Evolutionary conservation across 1,140 invertebrate genomes (phyloP), one percentile per base, ranked within the genome.

Genomic region (Procambarus clarkii): DNA sequence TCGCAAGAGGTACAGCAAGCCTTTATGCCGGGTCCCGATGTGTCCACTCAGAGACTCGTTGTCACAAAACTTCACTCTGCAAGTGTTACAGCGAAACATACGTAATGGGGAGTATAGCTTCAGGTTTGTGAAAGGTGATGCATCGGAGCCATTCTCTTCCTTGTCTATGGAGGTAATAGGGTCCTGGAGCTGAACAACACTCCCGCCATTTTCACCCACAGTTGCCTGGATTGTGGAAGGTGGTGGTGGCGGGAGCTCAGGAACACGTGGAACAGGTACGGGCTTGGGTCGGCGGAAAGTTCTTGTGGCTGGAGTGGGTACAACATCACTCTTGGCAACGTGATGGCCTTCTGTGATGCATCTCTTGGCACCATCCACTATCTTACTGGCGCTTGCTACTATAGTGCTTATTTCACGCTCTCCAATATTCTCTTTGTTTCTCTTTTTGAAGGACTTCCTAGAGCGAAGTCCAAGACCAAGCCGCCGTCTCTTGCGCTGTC

Each of bases 1-100:
- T n/a, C 92, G 82, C n/a, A 93, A 34, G 45, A 93, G 64, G 58
- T 85, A 84, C 21, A 93, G 64, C 46, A 93, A 82, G 2, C 92
- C 92, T n/a, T 80, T 82, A 58, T 93, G 92, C 34, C 88, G 86
- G 13, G 78, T 44, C 24, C 90, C 84, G 24, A 93, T 93, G 71
- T 93, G 92, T 24, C 71, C 69, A 50, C 87, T 80, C 46, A 93
- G 76, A 83, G 88, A 91, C 64, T 92, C 91, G 71, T 92, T 93
- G 54, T 93, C 92, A 83, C 92, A 93, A 64, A 92, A 93, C 58
- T 93, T 93, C 2, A 92, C 88, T 5, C 86, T 85, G n/a, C 92
- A 93, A 54, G 83, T 85, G 82, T 92, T 93, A 82, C 92, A 93
- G 4, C 92, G 92, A 79, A 93, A 93, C 90, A 93, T 91, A 13